Percentiles rank a stretch among this genome's conserved stretches.
Evolutionary conservation across 2,888 invertebrate genomes (phyloP).

Genomic region (Pammene aurita): DNA sequence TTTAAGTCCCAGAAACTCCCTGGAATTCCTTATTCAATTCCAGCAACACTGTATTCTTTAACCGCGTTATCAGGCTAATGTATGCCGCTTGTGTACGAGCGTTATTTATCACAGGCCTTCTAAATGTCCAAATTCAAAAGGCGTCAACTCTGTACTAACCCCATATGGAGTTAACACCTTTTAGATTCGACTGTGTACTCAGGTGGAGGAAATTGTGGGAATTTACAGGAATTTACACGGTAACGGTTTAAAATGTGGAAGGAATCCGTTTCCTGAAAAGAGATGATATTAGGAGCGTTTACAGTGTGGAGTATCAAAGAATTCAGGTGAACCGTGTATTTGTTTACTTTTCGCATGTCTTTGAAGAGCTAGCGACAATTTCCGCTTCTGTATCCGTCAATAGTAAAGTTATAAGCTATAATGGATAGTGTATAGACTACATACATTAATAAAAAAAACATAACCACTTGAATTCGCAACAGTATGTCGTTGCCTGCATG

Average conservation of each 20-base stretch:
- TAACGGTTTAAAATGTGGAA: conserved; percentile 37
- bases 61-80: conserved; percentile 36
- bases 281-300: conserved; percentile 22
- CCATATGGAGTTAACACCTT: not conserved
- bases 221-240: conserved; percentile 34
- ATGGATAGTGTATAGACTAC: too few species aligned
- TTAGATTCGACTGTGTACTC: conserved; percentile 7
- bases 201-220: conserved; percentile 29
- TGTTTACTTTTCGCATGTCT: not conserved
- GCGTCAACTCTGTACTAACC: not conserved
- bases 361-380: not conserved
- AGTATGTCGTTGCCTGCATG: too few species aligned
- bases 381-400: not conserved
- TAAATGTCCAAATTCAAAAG: conserved; percentile 5
- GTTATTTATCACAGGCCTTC: conserved; percentile 33
- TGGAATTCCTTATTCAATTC: conserved; percentile 32
- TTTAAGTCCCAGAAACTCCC: conserved; percentile 15
- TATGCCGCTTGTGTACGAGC: conserved; percentile 32
- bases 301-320: not conserved
- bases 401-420: not conserved
- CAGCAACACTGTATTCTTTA: conserved; percentile 32
- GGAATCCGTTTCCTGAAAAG: conserved; percentile 30
- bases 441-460: too few species aligned
- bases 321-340: not conserved
- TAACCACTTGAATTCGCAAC: too few species aligned